Conservation (phyloP, 1,140 invertebrate genomes). For the Drosophila rhopaloa region DNA sequence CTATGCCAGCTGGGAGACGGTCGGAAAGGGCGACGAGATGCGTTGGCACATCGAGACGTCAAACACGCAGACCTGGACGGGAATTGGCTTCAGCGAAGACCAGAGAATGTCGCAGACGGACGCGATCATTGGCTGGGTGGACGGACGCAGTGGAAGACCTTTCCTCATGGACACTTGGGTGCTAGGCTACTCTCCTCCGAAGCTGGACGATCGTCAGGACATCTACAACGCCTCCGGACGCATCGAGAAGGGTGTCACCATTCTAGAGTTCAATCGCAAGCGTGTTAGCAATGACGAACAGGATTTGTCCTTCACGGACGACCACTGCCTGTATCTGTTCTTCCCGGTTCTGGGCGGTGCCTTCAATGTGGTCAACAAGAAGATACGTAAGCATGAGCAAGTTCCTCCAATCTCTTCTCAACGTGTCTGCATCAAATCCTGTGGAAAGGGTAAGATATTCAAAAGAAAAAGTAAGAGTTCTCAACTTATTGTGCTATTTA, state of each 20-base stretch:
- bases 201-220: conserved; percentile 91
- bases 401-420: conserved; percentile 92
- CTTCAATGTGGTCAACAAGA: conserved; percentile 93
- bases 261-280: conserved; percentile 92
- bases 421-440: conserved; percentile 93
- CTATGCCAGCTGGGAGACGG: conserved; percentile 93
- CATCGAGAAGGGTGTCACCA: conserved; percentile 91
- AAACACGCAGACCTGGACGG: conserved; percentile 94
- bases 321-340: conserved; percentile 94
- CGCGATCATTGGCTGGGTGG: conserved; percentile 94
- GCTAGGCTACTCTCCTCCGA: conserved; percentile 90
- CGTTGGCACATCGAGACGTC: conserved; percentile 94
- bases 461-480: accelerated
- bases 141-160: conserved; percentile 88
- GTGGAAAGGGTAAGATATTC: conserved; percentile 87
- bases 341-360: conserved; percentile 94
- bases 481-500: background rate
- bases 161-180: conserved; percentile 96
- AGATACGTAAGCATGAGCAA: conserved; percentile 92
- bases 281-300: conserved; percentile 91
- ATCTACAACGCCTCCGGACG: conserved; percentile 89
- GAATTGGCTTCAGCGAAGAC: conserved; percentile 95
- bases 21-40: conserved; percentile 90
- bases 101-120: conserved; percentile 89
- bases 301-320: conserved; percentile 93